Percentiles rank a stretch among this genome's conserved stretches.
These are phyloP conservation scores for Invenusta paracnida DNA, from an alignment of 2,888 invertebrate species.

Conservation along the genomic window DNA sequence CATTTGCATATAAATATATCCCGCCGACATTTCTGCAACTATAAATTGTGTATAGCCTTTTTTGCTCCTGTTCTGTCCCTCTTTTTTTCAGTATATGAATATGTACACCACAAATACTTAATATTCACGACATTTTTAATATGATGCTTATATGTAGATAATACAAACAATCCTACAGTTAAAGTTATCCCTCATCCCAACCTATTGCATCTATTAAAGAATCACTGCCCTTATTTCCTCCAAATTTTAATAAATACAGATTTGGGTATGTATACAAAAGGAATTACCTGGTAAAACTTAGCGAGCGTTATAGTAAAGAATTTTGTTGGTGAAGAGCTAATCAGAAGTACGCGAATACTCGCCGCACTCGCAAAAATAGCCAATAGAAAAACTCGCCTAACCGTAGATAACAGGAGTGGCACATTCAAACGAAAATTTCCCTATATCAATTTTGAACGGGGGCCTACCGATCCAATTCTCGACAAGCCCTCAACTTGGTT, in stretches of 20 bases:
- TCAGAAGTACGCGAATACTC: neutral
- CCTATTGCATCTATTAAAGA: neutral
- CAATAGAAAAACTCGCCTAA: slow-evolving; percentile 7
- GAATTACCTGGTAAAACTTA: neutral
- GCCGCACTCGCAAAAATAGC: neutral
- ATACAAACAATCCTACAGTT: no score
- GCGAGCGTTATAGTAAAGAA: neutral
- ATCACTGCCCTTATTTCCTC: no score
- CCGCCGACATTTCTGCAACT: neutral
- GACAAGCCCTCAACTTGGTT: neutral
- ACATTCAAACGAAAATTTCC: neutral
- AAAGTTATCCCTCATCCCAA: neutral
- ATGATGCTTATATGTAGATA: no score
- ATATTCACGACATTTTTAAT: no score
- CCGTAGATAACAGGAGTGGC: neutral
- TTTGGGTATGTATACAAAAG: no score
- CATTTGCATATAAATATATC: neutral
- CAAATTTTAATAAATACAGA: no score
- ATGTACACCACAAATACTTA: no score
- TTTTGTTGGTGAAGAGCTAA: neutral
- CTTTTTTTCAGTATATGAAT: no score
- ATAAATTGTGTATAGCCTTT: no score
- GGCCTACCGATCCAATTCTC: neutral
- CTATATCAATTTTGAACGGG: neutral
- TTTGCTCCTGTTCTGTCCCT: no score